phyloP scores from a whole-genome alignment of 2,113 vertebrate species.

The Saccopteryx bilineata region DNA sequence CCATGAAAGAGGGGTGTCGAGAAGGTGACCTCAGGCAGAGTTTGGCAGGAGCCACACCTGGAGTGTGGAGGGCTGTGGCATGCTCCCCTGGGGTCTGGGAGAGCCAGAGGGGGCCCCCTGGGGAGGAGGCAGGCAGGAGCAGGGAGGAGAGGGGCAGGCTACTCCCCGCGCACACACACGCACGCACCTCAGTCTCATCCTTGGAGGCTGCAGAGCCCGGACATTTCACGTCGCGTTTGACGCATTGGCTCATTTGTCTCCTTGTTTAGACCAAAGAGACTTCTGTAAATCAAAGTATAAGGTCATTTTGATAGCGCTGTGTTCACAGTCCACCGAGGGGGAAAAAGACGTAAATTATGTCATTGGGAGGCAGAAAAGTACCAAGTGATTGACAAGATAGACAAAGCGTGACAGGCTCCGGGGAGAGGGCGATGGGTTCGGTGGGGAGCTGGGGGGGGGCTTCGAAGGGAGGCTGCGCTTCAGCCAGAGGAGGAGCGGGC shows the following conservation, averaged over 20 bases:
- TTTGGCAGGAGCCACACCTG: not conserved
- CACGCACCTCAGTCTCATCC: not conserved
- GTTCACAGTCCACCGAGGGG: not conserved
- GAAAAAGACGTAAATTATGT: not conserved
- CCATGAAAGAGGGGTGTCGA: not conserved
- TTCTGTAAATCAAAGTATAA: not conserved
- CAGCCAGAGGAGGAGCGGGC: not conserved
- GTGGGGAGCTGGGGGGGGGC: not conserved
- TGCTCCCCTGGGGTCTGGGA: fast-evolving
- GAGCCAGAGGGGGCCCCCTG: not conserved
- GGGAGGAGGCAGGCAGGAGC: not conserved
- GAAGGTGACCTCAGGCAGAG: not conserved
- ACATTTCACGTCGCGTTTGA: fast-evolving
- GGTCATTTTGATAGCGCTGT: not conserved
- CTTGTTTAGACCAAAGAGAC: not conserved
- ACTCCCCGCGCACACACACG: not conserved
- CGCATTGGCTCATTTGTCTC: fast-evolving
- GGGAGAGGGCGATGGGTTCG: not conserved
- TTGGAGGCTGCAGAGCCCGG: not conserved
- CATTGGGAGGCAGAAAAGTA: not conserved
- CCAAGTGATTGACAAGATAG: not conserved
- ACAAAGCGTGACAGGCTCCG: not conserved
- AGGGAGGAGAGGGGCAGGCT: not conserved
- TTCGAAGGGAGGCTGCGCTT: not conserved
- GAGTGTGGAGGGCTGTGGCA: not conserved